Evolutionary conservation across 2,113 vertebrate species (phyloP).

Genomic region (Aspidoscelis tigris): DNA sequence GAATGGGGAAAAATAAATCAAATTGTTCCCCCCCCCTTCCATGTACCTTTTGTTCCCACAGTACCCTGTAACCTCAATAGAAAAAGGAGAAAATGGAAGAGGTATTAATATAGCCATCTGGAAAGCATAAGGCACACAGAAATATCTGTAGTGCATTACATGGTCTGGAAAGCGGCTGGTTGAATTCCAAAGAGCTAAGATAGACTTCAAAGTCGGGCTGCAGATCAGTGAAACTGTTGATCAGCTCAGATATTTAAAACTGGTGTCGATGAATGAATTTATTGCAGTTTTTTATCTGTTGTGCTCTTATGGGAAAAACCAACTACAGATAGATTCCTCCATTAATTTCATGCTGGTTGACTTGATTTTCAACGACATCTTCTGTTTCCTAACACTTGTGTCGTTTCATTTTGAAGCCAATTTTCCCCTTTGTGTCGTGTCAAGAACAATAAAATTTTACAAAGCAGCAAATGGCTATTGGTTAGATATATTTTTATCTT

Average conservation of each 20-base stretch:
- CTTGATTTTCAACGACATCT: slow-evolving; percentile 41
- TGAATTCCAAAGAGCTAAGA: slow-evolving; percentile 84
- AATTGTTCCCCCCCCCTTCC: slow-evolving; percentile 38
- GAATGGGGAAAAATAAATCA: slow-evolving; percentile 54
- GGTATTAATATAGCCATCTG: slow-evolving; percentile 79
- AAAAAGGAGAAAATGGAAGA: slow-evolving; percentile 73
- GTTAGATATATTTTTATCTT: too few species aligned
- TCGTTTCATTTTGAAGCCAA: slow-evolving; percentile 29
- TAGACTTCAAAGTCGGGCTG: slow-evolving; percentile 87
- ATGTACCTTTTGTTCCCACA: slow-evolving; percentile 69
- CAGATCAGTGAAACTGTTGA: slow-evolving; percentile 82
- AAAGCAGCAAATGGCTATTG: slow-evolving; percentile 18
- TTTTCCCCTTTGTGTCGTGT: slow-evolving; percentile 20
- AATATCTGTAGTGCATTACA: slow-evolving; percentile 85
- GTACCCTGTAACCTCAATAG: slow-evolving; percentile 73
- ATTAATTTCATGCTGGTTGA: slow-evolving; percentile 70
- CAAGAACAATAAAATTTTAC: not conserved
- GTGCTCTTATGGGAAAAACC: slow-evolving; percentile 72
- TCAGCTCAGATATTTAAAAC: slow-evolving; percentile 80
- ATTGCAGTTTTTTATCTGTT: slow-evolving; percentile 86
- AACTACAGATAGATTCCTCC: slow-evolving; percentile 65
- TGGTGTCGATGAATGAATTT: slow-evolving; percentile 84
- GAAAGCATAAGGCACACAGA: slow-evolving; percentile 77
- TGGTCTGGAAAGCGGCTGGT: slow-evolving; percentile 84
- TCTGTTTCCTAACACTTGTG: slow-evolving; percentile 54